These are phyloP conservation scores for Stratiolaelaps scimitus DNA, from an alignment of 1,140 invertebrate species.

Conservation along the genomic window DNA sequence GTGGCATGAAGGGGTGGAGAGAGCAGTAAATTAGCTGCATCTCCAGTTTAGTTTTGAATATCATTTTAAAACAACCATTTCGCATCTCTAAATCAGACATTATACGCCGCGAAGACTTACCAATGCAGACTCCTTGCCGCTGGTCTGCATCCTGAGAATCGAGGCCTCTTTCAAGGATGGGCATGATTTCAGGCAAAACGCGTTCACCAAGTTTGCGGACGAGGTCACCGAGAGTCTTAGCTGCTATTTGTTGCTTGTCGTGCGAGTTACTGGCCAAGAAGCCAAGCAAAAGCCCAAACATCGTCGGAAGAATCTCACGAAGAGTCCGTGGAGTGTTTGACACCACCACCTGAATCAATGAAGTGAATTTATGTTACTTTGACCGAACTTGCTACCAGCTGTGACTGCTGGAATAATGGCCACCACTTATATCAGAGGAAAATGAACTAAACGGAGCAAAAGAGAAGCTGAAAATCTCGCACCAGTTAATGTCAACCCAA, in stretches of 20 bases:
- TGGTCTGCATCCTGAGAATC: conserved; percentile 81
- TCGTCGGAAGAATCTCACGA: conserved; percentile 85
- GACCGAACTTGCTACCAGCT: conserved; percentile 1
- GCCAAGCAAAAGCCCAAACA: conserved; percentile 78
- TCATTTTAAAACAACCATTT: too few species aligned
- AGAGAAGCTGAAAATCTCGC: too few species aligned
- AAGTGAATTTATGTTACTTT: background rate
- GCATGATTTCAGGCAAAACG: conserved; percentile 93
- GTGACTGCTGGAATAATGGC: conserved; percentile 32
- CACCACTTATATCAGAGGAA: conserved; percentile 28
- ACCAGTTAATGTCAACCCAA: too few species aligned
- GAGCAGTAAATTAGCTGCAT: too few species aligned
- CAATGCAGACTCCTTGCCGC: conserved; percentile 93
- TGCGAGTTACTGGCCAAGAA: conserved; percentile 87
- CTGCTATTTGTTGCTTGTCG: conserved; percentile 87
- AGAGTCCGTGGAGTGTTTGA: conserved; percentile 90
- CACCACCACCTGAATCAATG: conserved; percentile 51
- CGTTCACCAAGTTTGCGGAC: conserved; percentile 94
- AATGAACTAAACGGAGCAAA: too few species aligned
- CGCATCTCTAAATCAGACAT: too few species aligned
- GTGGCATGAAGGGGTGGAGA: too few species aligned
- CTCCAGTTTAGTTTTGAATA: too few species aligned
- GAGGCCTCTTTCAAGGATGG: conserved; percentile 82
- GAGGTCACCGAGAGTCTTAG: conserved; percentile 86
- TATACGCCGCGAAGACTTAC: conserved; percentile 39